These are phyloP conservation scores for Polietes domitor DNA, from an alignment of 2,888 invertebrate genomes.

Conservation along the genomic window DNA sequence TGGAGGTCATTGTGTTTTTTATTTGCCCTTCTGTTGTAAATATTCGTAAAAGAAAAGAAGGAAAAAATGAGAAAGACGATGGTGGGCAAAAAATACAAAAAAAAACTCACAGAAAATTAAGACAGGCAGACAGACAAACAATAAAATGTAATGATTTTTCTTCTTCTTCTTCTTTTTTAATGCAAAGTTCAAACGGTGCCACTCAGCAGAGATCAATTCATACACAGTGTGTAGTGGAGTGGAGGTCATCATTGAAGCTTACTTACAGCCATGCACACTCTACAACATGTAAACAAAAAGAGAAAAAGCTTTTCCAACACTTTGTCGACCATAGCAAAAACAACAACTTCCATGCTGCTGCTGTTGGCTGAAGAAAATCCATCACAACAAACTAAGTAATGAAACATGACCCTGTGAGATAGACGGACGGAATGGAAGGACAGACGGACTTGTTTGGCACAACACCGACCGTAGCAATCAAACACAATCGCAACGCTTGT, in stretches of 20 bases:
- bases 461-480: not conserved
- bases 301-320: slow-evolving; percentile 19
- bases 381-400: not conserved
- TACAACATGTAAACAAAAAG: not conserved
- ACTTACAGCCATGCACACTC: too few relatives aligned
- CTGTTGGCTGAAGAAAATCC: not conserved
- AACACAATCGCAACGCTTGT: not conserved
- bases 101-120: not conserved
- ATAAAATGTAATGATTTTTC: not conserved
- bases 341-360: not conserved
- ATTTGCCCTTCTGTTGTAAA: not conserved
- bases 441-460: not conserved
- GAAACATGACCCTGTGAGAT: slow-evolving; percentile 11
- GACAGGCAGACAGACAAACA: slow-evolving; percentile 15
- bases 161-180: not conserved
- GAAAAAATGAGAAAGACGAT: too few relatives aligned
- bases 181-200: slow-evolving; percentile 17
- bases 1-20: slow-evolving; percentile 7
- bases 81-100: not conserved
- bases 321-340: not conserved
- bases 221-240: slow-evolving; percentile 8
- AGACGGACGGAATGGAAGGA: not conserved
- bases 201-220: not conserved
- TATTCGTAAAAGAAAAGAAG: not conserved
- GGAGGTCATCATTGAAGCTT: not conserved